Percentiles rank a stretch among this genome's conserved stretches.
These are phyloP conservation scores for Odocoileus virginianus DNA, from an alignment of 2,113 vertebrate species.

Conservation along the genomic window DNA sequence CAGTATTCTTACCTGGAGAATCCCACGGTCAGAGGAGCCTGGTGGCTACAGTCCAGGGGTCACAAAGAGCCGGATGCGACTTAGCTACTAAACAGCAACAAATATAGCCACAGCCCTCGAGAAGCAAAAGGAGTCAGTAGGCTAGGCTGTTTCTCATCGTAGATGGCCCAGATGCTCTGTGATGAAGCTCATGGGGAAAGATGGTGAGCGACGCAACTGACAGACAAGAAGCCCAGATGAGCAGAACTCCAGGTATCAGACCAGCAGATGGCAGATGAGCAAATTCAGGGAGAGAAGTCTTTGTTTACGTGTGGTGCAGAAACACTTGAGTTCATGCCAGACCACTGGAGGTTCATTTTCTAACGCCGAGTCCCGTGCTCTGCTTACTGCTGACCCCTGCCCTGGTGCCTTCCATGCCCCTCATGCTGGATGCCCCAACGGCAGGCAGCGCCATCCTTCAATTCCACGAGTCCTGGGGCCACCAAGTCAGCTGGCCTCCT, in stretches of 20 bases:
- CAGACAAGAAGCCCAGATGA: background rate
- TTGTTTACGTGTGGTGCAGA: background rate
- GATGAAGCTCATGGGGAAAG: background rate
- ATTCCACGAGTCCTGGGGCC: background rate
- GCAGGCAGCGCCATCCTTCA: background rate
- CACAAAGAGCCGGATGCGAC: background rate
- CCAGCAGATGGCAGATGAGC: too few relatives aligned
- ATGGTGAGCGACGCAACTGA: fast-evolving
- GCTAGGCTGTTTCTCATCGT: background rate
- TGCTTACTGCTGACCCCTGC: background rate
- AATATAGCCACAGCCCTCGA: background rate
- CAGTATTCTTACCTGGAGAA: background rate
- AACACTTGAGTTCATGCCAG: background rate
- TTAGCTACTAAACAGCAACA: background rate
- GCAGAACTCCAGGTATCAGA: background rate
- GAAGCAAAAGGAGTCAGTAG: background rate
- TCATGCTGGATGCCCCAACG: fast-evolving
- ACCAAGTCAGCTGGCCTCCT: background rate
- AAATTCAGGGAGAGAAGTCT: background rate
- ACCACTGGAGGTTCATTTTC: background rate
- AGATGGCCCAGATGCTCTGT: background rate
- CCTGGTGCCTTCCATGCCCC: background rate
- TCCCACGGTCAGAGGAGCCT: background rate
- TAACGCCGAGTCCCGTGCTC: background rate
- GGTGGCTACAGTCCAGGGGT: background rate